Conservation (phyloP, 2,113 vertebrate genomes). For the Dicentrarchus labrax region DNA sequence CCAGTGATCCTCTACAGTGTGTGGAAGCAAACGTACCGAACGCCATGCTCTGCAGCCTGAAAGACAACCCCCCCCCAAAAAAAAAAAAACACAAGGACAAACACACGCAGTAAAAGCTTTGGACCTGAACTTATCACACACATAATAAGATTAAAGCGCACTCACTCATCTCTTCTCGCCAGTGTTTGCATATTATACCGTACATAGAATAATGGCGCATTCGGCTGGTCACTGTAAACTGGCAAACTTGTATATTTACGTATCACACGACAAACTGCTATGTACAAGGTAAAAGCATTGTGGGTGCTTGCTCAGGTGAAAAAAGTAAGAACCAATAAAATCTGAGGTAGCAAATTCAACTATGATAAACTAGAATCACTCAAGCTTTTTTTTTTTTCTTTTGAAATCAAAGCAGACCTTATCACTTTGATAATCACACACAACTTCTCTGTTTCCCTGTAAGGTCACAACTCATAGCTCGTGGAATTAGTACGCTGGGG, state of each 20-base stretch:
- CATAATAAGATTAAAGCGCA: conserved; percentile 56
- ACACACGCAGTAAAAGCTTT: conserved; percentile 49
- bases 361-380: conserved; percentile 45
- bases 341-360: conserved; percentile 82
- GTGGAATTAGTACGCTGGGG: not conserved
- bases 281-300: conserved; percentile 67
- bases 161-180: conserved; percentile 66
- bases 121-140: conserved; percentile 57
- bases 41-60: conserved; percentile 43
- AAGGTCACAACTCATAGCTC: conserved; percentile 12
- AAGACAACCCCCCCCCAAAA: conserved; percentile 28
- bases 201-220: conserved; percentile 73
- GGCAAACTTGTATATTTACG: conserved; percentile 67
- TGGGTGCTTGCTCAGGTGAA: conserved; percentile 46
- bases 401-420: conserved; percentile 27
- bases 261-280: conserved; percentile 38
- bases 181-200: conserved; percentile 84
- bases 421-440: not conserved
- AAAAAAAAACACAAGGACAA: conserved; percentile 37
- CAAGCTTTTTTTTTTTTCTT: not conserved
- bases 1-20: conserved; percentile 34
- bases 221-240: conserved; percentile 75
- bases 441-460: not conserved
- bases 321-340: conserved; percentile 65
- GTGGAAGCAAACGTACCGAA: conserved; percentile 27